Base-by-base conservation (phyloP, 1,140 invertebrate species). In the Drosophila ficusphila region DNA sequence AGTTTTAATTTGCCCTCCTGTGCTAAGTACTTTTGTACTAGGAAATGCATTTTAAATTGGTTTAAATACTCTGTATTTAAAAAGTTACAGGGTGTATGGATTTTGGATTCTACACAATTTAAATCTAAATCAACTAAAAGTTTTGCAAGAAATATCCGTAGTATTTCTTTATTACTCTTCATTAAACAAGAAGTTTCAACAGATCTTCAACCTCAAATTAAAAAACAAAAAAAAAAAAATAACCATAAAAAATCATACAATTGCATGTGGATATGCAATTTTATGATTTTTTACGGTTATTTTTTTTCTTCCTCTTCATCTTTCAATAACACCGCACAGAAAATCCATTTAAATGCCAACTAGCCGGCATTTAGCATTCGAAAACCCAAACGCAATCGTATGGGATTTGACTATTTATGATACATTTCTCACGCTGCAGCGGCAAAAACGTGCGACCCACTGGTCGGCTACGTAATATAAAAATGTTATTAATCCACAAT, bases 381-480 rank as follows among this genome's bases (percentile, higher is more conserved):
- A 25, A 27, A 27, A 0, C 19, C 11, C 2, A 14, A 27, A 27
- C 42, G 21, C 9, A 51, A 51, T 21, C 29, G 11, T 18, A 36
- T 6, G 19, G 12, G 2, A 41, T 34, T 54, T 19, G 8, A 1
- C 27, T 25, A 21, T 21, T 11, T n/a, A 23, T 23, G 36, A 34
- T 60, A 42, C 16, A 42, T 41, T 65, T 67, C 47, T 39, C 64
- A 69, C 64, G 42, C 21, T 34, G 34, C 16, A 16, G 19, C 56
- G 41, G 44, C 56, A 23, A 62, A 44, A 73, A 73, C 76, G 51
- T 67, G 76, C 41, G 54, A 53, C 60, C 49, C 62, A 62, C 73
- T 44, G 46, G 60, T 23, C 41, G 69, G 53, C 75, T 70, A 69
- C 74, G 69, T 78, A 82, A 82, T 70, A 60, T 27, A 14, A 6